Conservation (phyloP, 2,888 invertebrate genomes). For the Disparrhopalites patrizii region DNA sequence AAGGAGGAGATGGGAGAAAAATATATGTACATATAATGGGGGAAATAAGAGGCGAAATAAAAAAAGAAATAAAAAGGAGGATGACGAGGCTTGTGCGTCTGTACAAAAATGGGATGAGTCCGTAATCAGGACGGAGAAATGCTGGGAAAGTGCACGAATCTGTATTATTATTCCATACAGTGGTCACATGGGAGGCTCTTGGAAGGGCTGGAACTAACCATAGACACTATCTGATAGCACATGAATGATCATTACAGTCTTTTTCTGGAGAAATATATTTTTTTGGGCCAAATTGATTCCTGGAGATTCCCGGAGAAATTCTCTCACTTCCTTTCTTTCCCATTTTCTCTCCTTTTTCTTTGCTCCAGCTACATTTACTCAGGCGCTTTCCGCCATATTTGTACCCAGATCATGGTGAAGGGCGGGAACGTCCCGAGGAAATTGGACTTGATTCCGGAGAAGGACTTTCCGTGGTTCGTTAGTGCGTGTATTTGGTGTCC, state of each 20-base stretch:
- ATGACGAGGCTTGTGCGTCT: too few relatives aligned
- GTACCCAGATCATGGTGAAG: background rate
- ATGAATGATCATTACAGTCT: constrained; percentile 1
- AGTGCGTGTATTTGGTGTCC: background rate
- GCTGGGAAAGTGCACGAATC: too few relatives aligned
- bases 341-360: too few relatives aligned
- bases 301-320: too few relatives aligned
- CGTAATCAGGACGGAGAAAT: too few relatives aligned
- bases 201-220: constrained; percentile 18
- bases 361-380: too few relatives aligned
- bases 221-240: constrained; percentile 1
- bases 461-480: too few relatives aligned
- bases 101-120: too few relatives aligned
- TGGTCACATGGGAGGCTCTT: too few relatives aligned
- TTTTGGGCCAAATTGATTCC: constrained; percentile 5
- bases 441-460: background rate
- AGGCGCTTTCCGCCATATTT: constrained; percentile 3
- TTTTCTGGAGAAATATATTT: background rate
- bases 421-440: background rate
- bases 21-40: background rate
- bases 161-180: too few relatives aligned
- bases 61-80: background rate
- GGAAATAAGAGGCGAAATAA: background rate
- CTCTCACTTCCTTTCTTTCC: background rate
- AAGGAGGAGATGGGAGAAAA: constrained; percentile 7